phyloP scores from a whole-genome alignment of 2,888 invertebrate species.

The Drosophila rubida region DNA sequence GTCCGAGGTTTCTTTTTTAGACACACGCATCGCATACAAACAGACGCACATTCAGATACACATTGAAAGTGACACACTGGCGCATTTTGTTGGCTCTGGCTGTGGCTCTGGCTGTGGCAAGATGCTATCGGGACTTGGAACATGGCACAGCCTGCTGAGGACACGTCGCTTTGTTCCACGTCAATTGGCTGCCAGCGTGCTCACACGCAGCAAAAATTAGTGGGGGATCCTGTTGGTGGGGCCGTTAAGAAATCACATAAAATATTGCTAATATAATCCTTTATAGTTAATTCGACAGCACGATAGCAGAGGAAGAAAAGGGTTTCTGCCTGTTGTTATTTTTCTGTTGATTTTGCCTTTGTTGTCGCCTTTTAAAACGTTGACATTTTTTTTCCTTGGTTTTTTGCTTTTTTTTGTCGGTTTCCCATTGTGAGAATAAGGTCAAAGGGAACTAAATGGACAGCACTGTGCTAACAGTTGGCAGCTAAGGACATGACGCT shows the following conservation, averaged over 20 bases:
- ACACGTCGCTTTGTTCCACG: slow-evolving; percentile 52
- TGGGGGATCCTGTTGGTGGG: slow-evolving; percentile 21
- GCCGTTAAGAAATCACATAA: slow-evolving; percentile 67
- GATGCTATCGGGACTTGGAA: slow-evolving; percentile 48
- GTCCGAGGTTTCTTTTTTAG: slow-evolving; percentile 25
- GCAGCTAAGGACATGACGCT: slow-evolving; percentile 11
- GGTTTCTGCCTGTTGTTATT: slow-evolving; percentile 43
- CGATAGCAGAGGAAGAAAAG: slow-evolving; percentile 48
- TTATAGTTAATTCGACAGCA: slow-evolving; percentile 65
- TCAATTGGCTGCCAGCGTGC: slow-evolving; percentile 48
- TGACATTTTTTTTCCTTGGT: slow-evolving; percentile 37
- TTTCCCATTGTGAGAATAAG: slow-evolving; percentile 19
- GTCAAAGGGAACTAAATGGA: slow-evolving; percentile 23
- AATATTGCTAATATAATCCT: slow-evolving; percentile 72
- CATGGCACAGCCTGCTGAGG: slow-evolving; percentile 28
- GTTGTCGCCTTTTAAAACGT: slow-evolving; percentile 54
- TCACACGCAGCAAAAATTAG: slow-evolving; percentile 34
- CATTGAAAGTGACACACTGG: slow-evolving; percentile 24
- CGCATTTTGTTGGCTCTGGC: slow-evolving; percentile 39
- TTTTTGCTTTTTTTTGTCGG: not conserved
- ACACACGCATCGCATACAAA: slow-evolving; percentile 2
- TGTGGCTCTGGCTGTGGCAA: slow-evolving; percentile 44
- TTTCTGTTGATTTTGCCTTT: slow-evolving; percentile 35
- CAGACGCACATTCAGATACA: not conserved
- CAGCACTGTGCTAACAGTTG: slow-evolving; percentile 40